phyloP scores from a whole-genome alignment of 92 coral and sea anemone genomes.

The Anthopleura xanthogrammica region DNA sequence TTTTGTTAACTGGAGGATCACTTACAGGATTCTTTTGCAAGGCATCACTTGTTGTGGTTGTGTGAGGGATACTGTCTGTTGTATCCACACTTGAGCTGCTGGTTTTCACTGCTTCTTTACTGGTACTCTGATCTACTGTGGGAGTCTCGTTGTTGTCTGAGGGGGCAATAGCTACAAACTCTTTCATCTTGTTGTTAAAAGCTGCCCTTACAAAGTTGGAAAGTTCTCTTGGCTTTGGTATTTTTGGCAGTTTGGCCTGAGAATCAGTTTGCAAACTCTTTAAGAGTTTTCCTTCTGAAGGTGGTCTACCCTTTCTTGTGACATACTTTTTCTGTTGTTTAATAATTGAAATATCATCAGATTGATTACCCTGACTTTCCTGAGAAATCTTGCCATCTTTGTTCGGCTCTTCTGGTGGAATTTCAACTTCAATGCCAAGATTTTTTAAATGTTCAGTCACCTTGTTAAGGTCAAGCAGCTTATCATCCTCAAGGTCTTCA shows the following conservation, averaged over 20 bases:
- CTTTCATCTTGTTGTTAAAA: slow-evolving; percentile 7
- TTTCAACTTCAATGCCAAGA: slow-evolving; percentile 35
- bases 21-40: slow-evolving; percentile 20
- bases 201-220: neutral
- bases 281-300: slow-evolving; percentile 24
- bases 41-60: slow-evolving; percentile 29
- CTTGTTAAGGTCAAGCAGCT: slow-evolving; percentile 39
- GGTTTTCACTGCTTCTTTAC: neutral
- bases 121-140: neutral
- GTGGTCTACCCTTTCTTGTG: slow-evolving; percentile 37
- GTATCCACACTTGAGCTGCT: slow-evolving; percentile 1
- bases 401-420: slow-evolving; percentile 11
- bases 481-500: neutral
- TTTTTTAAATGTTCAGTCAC: slow-evolving; percentile 39
- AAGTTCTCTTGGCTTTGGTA: slow-evolving; percentile 9
- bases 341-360: neutral
- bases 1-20: slow-evolving; percentile 47
- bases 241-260: neutral
- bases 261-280: slow-evolving; percentile 10
- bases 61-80: neutral
- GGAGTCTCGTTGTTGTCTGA: neutral
- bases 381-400: neutral
- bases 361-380: neutral
- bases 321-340: neutral
- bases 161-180: slow-evolving; percentile 25